phyloP scores from a whole-genome alignment of 2,113 vertebrate species.

The Circaetus cinerascens region DNA sequence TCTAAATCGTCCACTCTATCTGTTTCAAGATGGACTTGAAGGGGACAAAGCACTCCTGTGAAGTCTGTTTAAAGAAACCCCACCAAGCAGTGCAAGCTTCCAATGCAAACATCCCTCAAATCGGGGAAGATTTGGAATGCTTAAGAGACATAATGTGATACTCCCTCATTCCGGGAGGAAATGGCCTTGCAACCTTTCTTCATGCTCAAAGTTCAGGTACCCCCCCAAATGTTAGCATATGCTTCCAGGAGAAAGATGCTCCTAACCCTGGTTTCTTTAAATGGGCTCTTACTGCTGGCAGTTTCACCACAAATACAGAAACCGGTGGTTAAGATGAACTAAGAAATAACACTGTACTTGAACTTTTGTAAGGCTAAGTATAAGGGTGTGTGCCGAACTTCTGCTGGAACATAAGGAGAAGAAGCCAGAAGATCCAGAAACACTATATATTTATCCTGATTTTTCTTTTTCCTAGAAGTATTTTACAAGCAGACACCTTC shows the following conservation, averaged over 20 bases:
- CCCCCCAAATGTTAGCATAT: fast-evolving
- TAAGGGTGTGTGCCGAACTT: not conserved
- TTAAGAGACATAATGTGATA: fast-evolving
- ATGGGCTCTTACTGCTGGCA: fast-evolving
- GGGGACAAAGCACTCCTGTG: not conserved
- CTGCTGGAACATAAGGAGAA: not conserved
- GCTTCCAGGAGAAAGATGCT: not conserved
- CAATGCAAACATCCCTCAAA: not conserved
- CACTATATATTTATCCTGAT: fast-evolving
- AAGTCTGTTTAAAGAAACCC: not conserved
- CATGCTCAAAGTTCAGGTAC: fast-evolving
- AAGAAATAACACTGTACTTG: fast-evolving
- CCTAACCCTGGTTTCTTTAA: fast-evolving
- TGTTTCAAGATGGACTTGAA: not conserved
- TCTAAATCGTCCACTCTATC: not conserved
- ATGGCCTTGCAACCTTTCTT: fast-evolving
- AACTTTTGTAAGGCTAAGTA: not conserved
- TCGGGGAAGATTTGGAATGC: fast-evolving
- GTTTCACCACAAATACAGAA: fast-evolving
- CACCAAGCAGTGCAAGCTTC: not conserved
- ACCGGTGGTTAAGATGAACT: fast-evolving
- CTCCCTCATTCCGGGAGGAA: fast-evolving
- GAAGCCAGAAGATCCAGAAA: not conserved
- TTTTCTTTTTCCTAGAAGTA: not conserved
- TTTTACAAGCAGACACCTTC: not conserved